Base-by-base conservation (phyloP, 2,888 invertebrate genomes). In the Apamea epomidion region DNA sequence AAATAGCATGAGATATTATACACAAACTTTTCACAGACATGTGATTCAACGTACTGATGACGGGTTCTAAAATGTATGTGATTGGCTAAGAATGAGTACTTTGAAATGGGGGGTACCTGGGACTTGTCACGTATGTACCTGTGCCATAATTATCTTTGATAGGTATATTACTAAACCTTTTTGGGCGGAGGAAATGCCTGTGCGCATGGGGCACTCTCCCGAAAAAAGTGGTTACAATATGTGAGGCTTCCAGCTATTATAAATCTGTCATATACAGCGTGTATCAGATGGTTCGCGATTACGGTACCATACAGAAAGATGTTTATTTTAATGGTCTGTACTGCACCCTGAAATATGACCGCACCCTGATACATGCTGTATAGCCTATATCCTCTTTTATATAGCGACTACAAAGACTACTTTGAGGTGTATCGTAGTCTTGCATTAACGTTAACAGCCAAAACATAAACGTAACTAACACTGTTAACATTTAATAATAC, bases 11-110 rank as follows among this genome's bases (percentile, higher is more conserved):
- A 84, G 37, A 51, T 74, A 80, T 70, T 80, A 71, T 70, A 71
- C 7, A 83, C 83, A 84, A 84, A 58, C 73, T 76, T 69, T 85
- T 85, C 51, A n/a, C 60, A 72, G 71, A 69, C 51, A 67, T 48
- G 48, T 84, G 77, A 85, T 81, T 85, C 84, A 84, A 69, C 64
- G 37, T 16, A 74, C 32, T 8, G 32, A 76, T 72, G 84, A 81
- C 32, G 71, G 29, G 14, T 7, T 21, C 16, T 32, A 62, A 29
- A 62, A 76, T 81, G n/a, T 69, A 73, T 69, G 25, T 2, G 16
- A 84, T 72, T 83, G 72, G 72, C 72, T 79, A 77, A 81, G n/a
- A 70, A 77, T 62, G 0, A 16, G 14, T 58, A 58, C 54, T 58
- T 67, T 0, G 6, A 48, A 54, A 2, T 71, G 7, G 12, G 48